phyloP scores from a whole-genome alignment of 2,797 vertebrate species.

The Chanos chanos region DNA sequence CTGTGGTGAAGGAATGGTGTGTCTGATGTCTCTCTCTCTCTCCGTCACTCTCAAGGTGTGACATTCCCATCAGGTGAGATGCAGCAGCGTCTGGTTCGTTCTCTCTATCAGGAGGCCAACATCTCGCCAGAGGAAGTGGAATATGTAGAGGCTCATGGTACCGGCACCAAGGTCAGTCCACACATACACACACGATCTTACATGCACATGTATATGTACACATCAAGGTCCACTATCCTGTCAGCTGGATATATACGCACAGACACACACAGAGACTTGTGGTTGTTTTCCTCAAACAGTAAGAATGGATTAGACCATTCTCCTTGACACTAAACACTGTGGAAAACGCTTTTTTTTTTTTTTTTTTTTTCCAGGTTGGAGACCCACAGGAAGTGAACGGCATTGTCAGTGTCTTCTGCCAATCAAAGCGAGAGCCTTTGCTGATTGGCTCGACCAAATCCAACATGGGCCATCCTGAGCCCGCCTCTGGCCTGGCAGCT shows the following conservation, averaged over 20 bases:
- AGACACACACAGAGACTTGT: no score
- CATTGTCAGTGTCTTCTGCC: slow-evolving; percentile 79
- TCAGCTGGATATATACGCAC: no score
- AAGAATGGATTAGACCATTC: no score
- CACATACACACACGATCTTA: background rate
- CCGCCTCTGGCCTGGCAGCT: slow-evolving; percentile 88
- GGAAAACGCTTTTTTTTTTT: background rate
- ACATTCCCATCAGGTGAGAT: slow-evolving; percentile 92
- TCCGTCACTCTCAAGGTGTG: slow-evolving; percentile 73
- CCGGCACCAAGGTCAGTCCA: slow-evolving; percentile 86
- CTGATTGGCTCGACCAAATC: slow-evolving; percentile 95
- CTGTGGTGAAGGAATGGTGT: background rate
- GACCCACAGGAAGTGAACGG: slow-evolving; percentile 92
- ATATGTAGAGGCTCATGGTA: slow-evolving; percentile 93
- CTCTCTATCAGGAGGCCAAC: slow-evolving; percentile 74
- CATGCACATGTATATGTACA: background rate
- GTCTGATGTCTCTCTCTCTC: background rate
- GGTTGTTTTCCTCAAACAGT: no score
- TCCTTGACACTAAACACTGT: no score
- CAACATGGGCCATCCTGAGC: slow-evolving; percentile 97
- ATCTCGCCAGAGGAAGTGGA: slow-evolving; percentile 81
- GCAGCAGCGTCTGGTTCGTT: slow-evolving; percentile 77
- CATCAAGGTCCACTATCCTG: background rate
- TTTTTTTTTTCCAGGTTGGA: slow-evolving; percentile 76
- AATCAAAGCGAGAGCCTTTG: slow-evolving; percentile 72